phyloP scores from a whole-genome alignment of 1,140 invertebrate genomes.

The Heliconius nattereri region DNA sequence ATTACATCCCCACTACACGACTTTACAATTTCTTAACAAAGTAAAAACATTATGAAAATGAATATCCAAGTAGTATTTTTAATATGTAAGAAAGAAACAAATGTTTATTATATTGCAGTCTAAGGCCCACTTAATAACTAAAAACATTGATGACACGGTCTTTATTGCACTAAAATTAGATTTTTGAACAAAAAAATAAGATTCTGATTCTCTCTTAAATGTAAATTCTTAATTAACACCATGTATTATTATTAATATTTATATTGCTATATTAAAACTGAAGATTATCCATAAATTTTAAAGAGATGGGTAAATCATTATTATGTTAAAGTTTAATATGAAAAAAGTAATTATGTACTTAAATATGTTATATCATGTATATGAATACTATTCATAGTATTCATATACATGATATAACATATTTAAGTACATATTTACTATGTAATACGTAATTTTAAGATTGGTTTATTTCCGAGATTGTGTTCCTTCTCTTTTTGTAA shows the following conservation, averaged over 20 bases:
- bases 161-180: conserved; percentile 43
- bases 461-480: neutral
- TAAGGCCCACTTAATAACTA: neutral
- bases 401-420: no score
- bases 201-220: neutral
- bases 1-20: no score
- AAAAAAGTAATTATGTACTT: no score
- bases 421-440: no score
- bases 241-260: neutral
- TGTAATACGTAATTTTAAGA: no score
- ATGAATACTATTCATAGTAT: no score
- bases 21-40: no score
- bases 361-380: no score
- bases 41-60: no score
- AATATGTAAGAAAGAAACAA: no score
- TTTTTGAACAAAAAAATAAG: neutral
- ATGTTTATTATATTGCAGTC: neutral
- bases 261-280: neutral
- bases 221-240: neutral
- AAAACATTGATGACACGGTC: conserved; percentile 37
- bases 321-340: neutral
- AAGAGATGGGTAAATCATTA: neutral
- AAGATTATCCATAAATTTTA: neutral
- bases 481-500: neutral
- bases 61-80: no score